A percentile compares a stretch with the other conserved stretches of the same genome.
Evolutionary conservation across 1,140 invertebrate species (phyloP).

Genomic region (Agrypnia vestita): DNA sequence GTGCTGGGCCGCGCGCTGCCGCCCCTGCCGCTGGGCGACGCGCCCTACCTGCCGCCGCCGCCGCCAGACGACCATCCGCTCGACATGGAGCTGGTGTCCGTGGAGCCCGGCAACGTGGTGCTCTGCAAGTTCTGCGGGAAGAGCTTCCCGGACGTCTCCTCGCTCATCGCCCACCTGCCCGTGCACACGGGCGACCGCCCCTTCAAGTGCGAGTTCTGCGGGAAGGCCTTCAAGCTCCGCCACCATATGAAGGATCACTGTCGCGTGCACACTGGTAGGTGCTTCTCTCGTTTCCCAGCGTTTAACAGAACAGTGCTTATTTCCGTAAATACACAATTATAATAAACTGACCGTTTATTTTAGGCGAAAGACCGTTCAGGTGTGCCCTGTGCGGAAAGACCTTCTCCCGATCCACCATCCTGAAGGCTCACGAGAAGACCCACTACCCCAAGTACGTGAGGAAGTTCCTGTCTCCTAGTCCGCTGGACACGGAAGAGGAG

Average conservation of each 20-base stretch:
- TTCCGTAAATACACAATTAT: not conserved
- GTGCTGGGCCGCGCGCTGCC: constrained; percentile 69
- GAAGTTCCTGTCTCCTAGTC: constrained; percentile 88
- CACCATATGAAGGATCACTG: constrained; percentile 96
- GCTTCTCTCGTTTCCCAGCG: not conserved
- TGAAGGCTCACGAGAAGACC: constrained; percentile 93
- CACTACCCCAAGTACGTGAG: constrained; percentile 92
- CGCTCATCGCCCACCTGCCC: constrained; percentile 87
- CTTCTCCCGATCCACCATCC: constrained; percentile 90
- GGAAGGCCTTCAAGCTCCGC: constrained; percentile 90
- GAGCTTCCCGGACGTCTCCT: constrained; percentile 90
- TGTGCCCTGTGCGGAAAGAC: constrained; percentile 92
- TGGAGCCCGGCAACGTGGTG: constrained; percentile 82
- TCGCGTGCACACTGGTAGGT: constrained; percentile 87
- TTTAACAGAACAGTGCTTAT: too few relatives aligned
- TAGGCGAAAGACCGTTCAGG: constrained; percentile 88
- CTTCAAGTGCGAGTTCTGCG: constrained; percentile 93
- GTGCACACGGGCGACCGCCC: constrained; percentile 91
- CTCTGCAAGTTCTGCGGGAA: constrained; percentile 93
- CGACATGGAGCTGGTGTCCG: constrained; percentile 72
- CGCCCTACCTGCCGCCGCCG: constrained; percentile 67
- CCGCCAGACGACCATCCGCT: constrained; percentile 70
- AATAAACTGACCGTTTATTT: constrained; percentile 47
- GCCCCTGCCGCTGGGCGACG: constrained; percentile 43
- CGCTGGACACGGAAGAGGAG: constrained; percentile 86